A percentile compares a stretch with the other conserved stretches of the same genome.
Conservation (phyloP, 1,140 invertebrate genomes). For the Ridgeia piscesae region DNA sequence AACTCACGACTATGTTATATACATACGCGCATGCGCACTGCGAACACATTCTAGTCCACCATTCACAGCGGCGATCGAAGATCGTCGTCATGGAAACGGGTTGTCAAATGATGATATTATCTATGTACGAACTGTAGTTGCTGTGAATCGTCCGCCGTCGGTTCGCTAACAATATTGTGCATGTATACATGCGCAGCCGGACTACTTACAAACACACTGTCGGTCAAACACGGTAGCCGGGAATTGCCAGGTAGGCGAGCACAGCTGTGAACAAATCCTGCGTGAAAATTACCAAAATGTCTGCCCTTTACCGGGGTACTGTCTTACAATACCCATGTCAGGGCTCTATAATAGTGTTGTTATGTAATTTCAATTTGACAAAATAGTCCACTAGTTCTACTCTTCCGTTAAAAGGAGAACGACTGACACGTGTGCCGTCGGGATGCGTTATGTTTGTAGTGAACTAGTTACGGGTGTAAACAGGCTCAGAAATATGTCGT, state of each 20-base stretch:
- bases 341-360: not conserved
- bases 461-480: not conserved
- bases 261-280: not conserved
- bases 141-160: not conserved
- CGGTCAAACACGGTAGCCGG: not conserved
- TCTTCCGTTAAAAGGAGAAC: not conserved
- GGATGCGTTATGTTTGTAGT: not conserved
- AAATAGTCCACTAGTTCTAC: not conserved
- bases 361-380: not conserved
- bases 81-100: constrained; percentile 4
- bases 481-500: not conserved
- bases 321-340: not conserved
- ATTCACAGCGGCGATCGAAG: not conserved
- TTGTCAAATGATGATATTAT: constrained; percentile 9
- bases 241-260: not conserved
- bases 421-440: not conserved
- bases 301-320: not conserved
- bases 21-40: not conserved
- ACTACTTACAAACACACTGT: not conserved
- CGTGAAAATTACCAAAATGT: not conserved
- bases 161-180: not conserved
- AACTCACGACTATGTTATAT: not conserved
- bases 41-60: constrained; percentile 12
- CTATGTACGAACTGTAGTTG: constrained; percentile 8
- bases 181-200: not conserved